Conservation (phyloP, 1,140 invertebrate species). For the Lasaia peninsularis region DNA sequence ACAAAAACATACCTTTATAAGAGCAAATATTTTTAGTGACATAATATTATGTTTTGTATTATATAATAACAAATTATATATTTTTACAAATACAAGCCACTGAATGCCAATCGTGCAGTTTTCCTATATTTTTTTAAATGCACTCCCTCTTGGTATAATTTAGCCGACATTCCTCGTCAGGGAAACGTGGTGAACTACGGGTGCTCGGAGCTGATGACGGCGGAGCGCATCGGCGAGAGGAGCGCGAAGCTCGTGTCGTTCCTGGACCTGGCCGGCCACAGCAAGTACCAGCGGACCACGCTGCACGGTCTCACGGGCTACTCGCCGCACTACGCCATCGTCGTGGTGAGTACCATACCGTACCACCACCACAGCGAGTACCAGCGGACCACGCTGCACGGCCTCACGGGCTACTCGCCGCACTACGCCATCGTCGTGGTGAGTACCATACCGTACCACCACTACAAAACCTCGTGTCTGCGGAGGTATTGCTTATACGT, state of each 20-base stretch:
- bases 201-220: conserved; percentile 93
- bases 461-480: too few relatives aligned
- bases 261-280: conserved; percentile 97
- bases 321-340: conserved; percentile 95
- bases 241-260: conserved; percentile 96
- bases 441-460: conserved; percentile 54
- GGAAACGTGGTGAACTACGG: conserved; percentile 89
- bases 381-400: conserved; percentile 95
- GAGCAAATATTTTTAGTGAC: too few relatives aligned
- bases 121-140: too few relatives aligned
- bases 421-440: conserved; percentile 96
- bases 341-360: conserved; percentile 83
- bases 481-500: too few relatives aligned
- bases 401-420: conserved; percentile 94
- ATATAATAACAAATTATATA: too few relatives aligned
- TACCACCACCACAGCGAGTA: conserved; percentile 93
- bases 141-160: too few relatives aligned
- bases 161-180: conserved; percentile 32
- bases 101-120: too few relatives aligned
- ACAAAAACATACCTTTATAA: too few relatives aligned
- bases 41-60: too few relatives aligned
- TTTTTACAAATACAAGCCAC: too few relatives aligned
- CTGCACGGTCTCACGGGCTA: conserved; percentile 96
- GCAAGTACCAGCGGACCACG: conserved; percentile 97
- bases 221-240: conserved; percentile 95